A percentile compares a stretch with the other conserved stretches of the same genome.
phyloP scores from a whole-genome alignment of 2,113 vertebrate genomes.

The Siniperca chuatsi region DNA sequence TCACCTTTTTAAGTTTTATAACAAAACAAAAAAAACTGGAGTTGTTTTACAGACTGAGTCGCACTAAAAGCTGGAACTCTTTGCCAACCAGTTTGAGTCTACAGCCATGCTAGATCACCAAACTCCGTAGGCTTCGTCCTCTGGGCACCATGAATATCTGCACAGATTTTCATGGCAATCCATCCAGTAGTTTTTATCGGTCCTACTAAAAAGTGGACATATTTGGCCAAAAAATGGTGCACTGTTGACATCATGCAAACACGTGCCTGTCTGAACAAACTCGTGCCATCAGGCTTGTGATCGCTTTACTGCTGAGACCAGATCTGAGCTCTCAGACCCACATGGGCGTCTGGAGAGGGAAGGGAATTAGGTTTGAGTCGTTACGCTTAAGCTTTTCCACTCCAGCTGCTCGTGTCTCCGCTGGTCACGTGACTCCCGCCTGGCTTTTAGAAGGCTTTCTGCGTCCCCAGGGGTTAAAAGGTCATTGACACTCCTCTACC shows the following conservation, averaged over 20 bases:
- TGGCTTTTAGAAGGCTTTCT: slow-evolving; percentile 39
- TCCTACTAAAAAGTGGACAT: background rate
- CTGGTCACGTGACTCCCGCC: slow-evolving; percentile 49
- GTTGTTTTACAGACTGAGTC: background rate
- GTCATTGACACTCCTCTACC: slow-evolving; percentile 57
- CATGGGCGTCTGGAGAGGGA: slow-evolving; percentile 33
- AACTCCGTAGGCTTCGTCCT: background rate
- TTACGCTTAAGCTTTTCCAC: slow-evolving; percentile 52
- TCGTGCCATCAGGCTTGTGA: background rate
- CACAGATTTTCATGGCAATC: background rate
- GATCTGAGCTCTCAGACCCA: slow-evolving; percentile 37
- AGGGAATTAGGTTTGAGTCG: slow-evolving; percentile 39
- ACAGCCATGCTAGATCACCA: background rate
- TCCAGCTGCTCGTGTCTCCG: slow-evolving; percentile 40
- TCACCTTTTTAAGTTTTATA: background rate
- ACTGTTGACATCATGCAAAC: background rate
- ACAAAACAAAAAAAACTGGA: background rate
- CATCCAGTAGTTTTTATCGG: background rate
- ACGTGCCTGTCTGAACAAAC: slow-evolving; percentile 2
- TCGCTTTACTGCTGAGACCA: slow-evolving; percentile 30
- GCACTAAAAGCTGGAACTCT: too few species aligned
- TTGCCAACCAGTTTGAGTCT: too few species aligned
- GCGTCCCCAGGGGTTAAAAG: slow-evolving; percentile 53
- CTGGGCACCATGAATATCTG: background rate
- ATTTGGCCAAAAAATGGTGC: background rate